These are phyloP conservation scores for Arion vulgaris DNA, from an alignment of 1,140 invertebrate genomes.

Conservation along the genomic window DNA sequence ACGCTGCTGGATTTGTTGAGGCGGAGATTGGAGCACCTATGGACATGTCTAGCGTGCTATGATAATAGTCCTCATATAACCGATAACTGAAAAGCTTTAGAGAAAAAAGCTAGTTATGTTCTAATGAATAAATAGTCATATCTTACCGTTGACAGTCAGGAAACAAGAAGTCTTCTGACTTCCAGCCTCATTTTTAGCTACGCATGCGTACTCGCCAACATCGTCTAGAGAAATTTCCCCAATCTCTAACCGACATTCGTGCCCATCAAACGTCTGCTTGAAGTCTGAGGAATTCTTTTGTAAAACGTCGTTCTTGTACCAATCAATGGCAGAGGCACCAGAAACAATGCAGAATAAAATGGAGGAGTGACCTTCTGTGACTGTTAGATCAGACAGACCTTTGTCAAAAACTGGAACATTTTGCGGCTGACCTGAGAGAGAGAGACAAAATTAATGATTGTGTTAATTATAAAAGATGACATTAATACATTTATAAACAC, in stretches of 20 bases:
- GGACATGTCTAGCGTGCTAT: no score
- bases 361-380: slow-evolving; percentile 57
- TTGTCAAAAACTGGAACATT: slow-evolving; percentile 49
- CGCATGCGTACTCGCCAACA: slow-evolving; percentile 57
- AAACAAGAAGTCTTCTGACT: slow-evolving; percentile 51
- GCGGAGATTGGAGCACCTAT: no score
- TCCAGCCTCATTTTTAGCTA: slow-evolving; percentile 55
- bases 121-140: no score
- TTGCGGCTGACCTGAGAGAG: slow-evolving; percentile 40
- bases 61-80: no score
- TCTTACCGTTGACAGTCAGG: slow-evolving; percentile 57
- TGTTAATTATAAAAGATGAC: no score
- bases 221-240: slow-evolving; percentile 63
- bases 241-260: slow-evolving; percentile 56
- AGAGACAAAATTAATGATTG: background rate
- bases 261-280: slow-evolving; percentile 62
- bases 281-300: slow-evolving; percentile 58
- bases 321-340: slow-evolving; percentile 51
- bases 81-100: no score
- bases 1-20: no score
- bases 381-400: slow-evolving; percentile 47
- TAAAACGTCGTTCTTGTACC: slow-evolving; percentile 62
- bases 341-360: slow-evolving; percentile 49
- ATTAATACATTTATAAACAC: no score
- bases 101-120: no score